Evolutionary conservation across 2,113 vertebrate genomes (phyloP).

Genomic region (Otus sunia): DNA sequence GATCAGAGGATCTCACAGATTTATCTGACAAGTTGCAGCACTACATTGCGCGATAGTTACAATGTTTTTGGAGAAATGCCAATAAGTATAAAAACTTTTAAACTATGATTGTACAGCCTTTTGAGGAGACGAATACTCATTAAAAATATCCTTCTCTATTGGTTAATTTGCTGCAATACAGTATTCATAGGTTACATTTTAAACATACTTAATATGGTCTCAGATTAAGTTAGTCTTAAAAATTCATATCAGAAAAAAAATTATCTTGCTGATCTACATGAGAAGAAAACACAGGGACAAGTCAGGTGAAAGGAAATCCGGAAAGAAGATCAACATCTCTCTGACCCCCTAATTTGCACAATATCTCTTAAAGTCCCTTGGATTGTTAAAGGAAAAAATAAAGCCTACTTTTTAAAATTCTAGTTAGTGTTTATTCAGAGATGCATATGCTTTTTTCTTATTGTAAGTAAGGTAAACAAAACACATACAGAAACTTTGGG

Average conservation of each 20-base stretch:
- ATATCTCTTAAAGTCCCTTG: background rate
- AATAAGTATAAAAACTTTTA: background rate
- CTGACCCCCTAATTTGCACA: background rate
- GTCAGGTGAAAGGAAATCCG: background rate
- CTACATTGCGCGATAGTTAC: background rate
- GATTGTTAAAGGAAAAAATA: background rate
- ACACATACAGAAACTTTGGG: background rate
- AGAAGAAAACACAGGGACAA: background rate
- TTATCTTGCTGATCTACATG: background rate
- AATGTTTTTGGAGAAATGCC: background rate
- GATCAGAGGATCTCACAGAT: background rate
- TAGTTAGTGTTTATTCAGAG: background rate
- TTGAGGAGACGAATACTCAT: background rate
- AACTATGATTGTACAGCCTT: background rate
- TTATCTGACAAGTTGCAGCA: background rate
- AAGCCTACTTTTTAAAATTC: background rate
- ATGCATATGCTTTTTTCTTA: background rate
- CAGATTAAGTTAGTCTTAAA: background rate
- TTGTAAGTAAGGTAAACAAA: background rate
- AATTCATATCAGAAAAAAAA: background rate
- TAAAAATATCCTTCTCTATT: background rate
- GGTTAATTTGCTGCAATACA: background rate
- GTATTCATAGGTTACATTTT: background rate
- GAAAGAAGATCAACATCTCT: background rate
- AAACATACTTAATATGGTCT: background rate